phyloP scores from a whole-genome alignment of 2,797 vertebrate species.

The Sebastes baramenuke region DNA sequence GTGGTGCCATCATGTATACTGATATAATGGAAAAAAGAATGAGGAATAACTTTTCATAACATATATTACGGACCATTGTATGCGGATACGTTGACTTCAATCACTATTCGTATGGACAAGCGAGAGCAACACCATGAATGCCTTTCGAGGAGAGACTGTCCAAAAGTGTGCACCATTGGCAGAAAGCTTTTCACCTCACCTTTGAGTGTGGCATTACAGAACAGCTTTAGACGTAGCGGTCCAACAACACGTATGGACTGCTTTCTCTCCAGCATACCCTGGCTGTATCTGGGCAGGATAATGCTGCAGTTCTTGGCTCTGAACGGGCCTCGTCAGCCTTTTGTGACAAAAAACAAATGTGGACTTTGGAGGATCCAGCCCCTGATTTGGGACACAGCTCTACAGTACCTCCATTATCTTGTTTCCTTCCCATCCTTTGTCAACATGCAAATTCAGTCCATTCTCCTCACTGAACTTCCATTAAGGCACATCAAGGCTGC shows the following conservation, averaged over 20 bases:
- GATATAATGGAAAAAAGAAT: too few species aligned
- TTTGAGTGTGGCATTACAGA: background rate
- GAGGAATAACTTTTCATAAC: too few species aligned
- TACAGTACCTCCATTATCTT: slow-evolving; percentile 47
- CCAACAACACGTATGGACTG: background rate
- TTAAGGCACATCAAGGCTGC: slow-evolving; percentile 55
- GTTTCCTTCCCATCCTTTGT: slow-evolving; percentile 51
- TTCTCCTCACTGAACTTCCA: slow-evolving; percentile 56
- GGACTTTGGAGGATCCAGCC: slow-evolving; percentile 4
- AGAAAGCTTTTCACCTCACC: background rate
- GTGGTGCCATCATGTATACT: background rate
- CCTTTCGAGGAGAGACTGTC: background rate
- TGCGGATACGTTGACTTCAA: background rate
- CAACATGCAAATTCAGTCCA: slow-evolving; percentile 61
- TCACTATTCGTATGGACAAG: background rate
- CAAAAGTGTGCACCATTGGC: background rate
- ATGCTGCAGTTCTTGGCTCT: background rate
- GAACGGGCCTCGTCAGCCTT: background rate
- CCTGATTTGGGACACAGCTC: slow-evolving; percentile 25
- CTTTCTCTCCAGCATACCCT: background rate
- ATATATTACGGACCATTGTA: background rate
- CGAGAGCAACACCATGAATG: background rate
- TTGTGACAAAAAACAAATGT: slow-evolving; percentile 13
- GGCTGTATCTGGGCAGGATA: background rate
- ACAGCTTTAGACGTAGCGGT: background rate